Conservation (phyloP, 2,113 vertebrate genomes). For the Megaceryle torquata region DNA sequence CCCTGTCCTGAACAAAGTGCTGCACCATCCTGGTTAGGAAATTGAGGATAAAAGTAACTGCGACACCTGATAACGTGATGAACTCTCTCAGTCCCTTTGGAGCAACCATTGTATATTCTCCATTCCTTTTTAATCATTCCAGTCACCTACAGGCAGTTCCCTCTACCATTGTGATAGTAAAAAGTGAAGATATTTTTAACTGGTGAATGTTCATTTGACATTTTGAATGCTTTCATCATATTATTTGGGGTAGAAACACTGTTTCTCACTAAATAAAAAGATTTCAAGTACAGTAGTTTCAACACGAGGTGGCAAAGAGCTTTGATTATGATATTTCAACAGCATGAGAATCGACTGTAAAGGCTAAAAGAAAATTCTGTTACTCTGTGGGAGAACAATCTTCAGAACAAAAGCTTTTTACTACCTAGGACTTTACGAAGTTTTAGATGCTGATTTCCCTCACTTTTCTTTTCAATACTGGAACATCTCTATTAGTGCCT, state of each 20-base stretch:
- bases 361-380: constrained; percentile 77
- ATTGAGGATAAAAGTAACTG: constrained; percentile 59
- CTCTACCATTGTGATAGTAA: constrained; percentile 54
- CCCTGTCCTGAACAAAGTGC: constrained; percentile 10
- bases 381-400: constrained; percentile 79
- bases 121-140: constrained; percentile 73
- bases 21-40: constrained; percentile 20
- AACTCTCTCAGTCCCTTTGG: constrained; percentile 47
- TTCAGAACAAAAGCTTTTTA: constrained; percentile 77
- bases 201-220: constrained; percentile 68
- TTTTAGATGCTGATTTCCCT: constrained; percentile 76
- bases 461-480: constrained; percentile 74
- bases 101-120: constrained; percentile 38
- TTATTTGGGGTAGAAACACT: constrained; percentile 75
- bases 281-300: constrained; percentile 72
- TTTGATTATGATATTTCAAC: constrained; percentile 82
- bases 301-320: constrained; percentile 72
- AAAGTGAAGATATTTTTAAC: constrained; percentile 74
- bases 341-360: constrained; percentile 70
- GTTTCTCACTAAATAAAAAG: constrained; percentile 75
- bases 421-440: constrained; percentile 75
- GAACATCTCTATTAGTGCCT: constrained; percentile 72
- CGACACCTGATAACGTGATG: constrained; percentile 22
- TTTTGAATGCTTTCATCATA: constrained; percentile 74
- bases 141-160: constrained; percentile 60